A percentile compares a stretch with the other conserved stretches of the same genome.
Conservation (phyloP, 2,113 vertebrate species). For the Aegithalos caudatus region DNA sequence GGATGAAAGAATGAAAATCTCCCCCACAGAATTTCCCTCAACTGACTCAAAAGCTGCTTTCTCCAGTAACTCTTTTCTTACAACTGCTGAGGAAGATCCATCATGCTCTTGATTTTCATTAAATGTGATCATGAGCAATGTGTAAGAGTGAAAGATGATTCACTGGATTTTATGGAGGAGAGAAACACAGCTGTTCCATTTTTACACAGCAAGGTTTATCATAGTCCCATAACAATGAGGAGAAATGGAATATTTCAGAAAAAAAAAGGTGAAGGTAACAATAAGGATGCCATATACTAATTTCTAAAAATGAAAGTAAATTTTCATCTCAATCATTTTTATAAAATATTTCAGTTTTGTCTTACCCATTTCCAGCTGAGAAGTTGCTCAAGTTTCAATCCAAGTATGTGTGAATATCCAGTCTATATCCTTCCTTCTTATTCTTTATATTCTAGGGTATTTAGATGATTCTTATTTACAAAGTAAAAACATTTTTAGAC, state of each 20-base stretch:
- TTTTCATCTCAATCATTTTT: neutral
- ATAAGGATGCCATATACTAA: neutral
- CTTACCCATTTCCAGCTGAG: neutral
- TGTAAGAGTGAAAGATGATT: neutral
- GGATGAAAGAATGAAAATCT: neutral
- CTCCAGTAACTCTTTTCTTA: neutral
- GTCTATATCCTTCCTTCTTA: neutral
- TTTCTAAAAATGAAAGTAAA: neutral
- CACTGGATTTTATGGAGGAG: neutral
- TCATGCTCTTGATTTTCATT: neutral
- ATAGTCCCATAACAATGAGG: neutral
- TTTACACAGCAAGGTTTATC: neutral
- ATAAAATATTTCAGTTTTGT: neutral
- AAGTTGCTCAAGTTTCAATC: neutral
- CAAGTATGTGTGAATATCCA: neutral
- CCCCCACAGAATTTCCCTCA: neutral
- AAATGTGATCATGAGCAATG: neutral
- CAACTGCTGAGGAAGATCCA: neutral
- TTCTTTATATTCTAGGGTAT: neutral
- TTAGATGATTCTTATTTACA: neutral
- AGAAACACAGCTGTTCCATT: neutral
- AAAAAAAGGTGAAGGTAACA: neutral
- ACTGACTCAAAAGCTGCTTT: neutral
- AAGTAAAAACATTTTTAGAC: neutral
- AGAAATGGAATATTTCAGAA: neutral